These are phyloP conservation scores for Myanophis thanlyinensis DNA, from an alignment of 2,113 vertebrate genomes.

Conservation along the genomic window DNA sequence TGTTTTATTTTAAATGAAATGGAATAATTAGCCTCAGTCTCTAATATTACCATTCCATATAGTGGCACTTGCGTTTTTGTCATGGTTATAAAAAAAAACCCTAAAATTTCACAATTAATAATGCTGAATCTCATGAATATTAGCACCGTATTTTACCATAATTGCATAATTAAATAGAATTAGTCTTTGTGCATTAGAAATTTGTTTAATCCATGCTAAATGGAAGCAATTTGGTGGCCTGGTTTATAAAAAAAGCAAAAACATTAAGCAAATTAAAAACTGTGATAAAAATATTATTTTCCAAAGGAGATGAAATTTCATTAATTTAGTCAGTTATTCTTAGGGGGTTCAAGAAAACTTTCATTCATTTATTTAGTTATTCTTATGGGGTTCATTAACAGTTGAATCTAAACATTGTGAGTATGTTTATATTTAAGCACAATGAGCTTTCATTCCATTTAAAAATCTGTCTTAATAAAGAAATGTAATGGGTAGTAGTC, in stretches of 20 bases:
- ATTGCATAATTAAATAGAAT: slow-evolving; percentile 17
- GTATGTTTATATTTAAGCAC: slow-evolving; percentile 12
- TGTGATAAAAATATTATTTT: slow-evolving; percentile 22
- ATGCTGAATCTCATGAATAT: not conserved
- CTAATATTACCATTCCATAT: not conserved
- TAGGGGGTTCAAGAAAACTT: not conserved
- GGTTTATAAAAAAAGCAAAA: slow-evolving; percentile 10
- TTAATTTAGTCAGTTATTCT: slow-evolving; percentile 4
- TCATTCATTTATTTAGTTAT: slow-evolving; percentile 8
- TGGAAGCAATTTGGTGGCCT: not conserved
- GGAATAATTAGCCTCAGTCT: not conserved
- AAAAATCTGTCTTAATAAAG: slow-evolving; percentile 29
- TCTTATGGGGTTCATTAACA: slow-evolving; percentile 12
- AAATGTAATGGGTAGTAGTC: not conserved
- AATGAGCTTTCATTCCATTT: slow-evolving; percentile 3
- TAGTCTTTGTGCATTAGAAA: slow-evolving; percentile 6
- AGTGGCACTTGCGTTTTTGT: not conserved
- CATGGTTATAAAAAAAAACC: not conserved
- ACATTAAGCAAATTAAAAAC: slow-evolving; percentile 18
- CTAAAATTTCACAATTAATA: not conserved
- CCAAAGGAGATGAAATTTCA: not conserved
- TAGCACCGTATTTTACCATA: slow-evolving; percentile 8
- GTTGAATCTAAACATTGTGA: not conserved
- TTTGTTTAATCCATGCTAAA: not conserved
- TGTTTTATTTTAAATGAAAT: not conserved